Conservation (phyloP, 2,113 vertebrate genomes). For the Tenrec ecaudatus region DNA sequence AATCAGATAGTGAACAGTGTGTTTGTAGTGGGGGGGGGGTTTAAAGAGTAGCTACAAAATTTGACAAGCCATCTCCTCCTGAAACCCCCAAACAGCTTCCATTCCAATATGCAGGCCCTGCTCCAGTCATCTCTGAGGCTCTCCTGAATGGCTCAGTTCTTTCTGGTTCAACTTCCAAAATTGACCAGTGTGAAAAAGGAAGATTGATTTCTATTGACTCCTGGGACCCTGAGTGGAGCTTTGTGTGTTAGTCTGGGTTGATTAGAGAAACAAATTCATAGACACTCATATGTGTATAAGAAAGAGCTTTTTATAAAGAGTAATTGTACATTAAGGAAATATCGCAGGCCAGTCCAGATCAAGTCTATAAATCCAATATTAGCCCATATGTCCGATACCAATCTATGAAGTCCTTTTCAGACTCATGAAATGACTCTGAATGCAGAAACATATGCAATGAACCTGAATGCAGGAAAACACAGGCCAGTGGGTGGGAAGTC, state of each 20-base stretch:
- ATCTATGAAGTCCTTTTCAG: too few species aligned
- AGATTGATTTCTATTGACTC: not conserved
- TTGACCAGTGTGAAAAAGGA: not conserved
- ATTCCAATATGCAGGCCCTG: not conserved
- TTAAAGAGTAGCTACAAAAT: constrained; percentile 47
- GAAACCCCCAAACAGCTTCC: not conserved
- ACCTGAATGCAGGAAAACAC: too few species aligned
- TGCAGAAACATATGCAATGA: too few species aligned
- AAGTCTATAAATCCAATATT: too few species aligned
- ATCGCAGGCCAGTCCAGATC: too few species aligned
- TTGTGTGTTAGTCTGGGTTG: not conserved
- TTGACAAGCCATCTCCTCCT: constrained; percentile 46
- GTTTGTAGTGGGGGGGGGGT: not conserved
- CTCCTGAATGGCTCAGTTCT: constrained; percentile 75
- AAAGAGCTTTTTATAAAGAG: too few species aligned
- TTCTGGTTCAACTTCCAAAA: constrained; percentile 68
- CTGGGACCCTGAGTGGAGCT: not conserved
- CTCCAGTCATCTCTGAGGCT: not conserved
- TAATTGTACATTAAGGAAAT: too few species aligned
- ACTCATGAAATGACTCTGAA: too few species aligned
- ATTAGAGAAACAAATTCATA: too few species aligned
- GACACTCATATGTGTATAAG: too few species aligned
- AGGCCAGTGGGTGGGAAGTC: too few species aligned
- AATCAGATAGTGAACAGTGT: not conserved
- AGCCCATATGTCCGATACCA: too few species aligned